Evolutionary conservation across 2,888 invertebrate genomes (phyloP).

Genomic region (Drosophila nigritarsus): DNA sequence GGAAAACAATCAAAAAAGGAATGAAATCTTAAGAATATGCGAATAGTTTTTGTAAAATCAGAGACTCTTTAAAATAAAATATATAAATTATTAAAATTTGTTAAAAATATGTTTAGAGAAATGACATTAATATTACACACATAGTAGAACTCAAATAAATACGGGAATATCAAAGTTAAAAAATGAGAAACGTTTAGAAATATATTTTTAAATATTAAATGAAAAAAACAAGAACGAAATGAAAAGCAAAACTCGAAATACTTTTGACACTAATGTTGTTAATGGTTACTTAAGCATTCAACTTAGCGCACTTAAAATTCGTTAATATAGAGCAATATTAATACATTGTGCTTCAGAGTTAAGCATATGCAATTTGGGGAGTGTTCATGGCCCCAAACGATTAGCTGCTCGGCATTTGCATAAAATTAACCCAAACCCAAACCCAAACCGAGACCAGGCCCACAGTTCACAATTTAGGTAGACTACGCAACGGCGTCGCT

Average conservation of each 20-base stretch:
- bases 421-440: conserved; percentile 18
- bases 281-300: background rate
- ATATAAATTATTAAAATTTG: too few relatives aligned
- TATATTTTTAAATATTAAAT: background rate
- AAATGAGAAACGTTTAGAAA: background rate
- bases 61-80: too few relatives aligned
- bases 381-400: conserved; percentile 49
- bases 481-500: conserved; percentile 12
- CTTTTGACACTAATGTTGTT: background rate
- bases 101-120: too few relatives aligned
- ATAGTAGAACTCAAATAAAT: too few relatives aligned
- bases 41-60: too few relatives aligned
- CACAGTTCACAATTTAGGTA: conserved; percentile 10
- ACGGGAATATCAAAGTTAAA: background rate
- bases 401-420: conserved; percentile 49
- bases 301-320: background rate
- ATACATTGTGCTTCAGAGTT: background rate
- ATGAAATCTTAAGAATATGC: background rate
- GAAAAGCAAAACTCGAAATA: background rate
- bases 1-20: background rate
- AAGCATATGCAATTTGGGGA: conserved; percentile 28
- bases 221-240: background rate
- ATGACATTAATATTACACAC: too few relatives aligned
- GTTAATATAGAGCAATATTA: too few relatives aligned
- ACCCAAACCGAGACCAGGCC: background rate